Evolutionary conservation across 2,888 invertebrate genomes (phyloP), one percentile per base, ranked within the genome.

Genomic region (Mythimna albipuncta): DNA sequence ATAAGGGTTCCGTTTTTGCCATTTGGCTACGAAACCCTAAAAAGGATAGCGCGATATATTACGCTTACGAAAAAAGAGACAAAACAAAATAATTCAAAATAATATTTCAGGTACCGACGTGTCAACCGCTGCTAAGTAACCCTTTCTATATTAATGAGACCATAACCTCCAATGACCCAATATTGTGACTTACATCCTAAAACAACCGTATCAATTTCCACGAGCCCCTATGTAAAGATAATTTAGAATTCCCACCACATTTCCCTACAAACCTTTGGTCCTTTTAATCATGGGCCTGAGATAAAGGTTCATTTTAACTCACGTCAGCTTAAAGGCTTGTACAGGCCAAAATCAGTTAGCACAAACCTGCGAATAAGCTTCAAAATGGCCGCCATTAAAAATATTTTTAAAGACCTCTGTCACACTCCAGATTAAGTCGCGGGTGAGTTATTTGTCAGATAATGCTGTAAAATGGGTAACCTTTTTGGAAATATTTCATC

Each of bases 221-320:
- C 16, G 35, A 66, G 10, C 55, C 21, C 21, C 16, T 55, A 59
- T 2, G 32, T 54, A 54, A 70, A 64, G 44, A 69, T 67, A 61
- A 73, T 77, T 77, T 61, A 66, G 47, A 63, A 71, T 71, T 54
- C n/a, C 75, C 21, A 72, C 65, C 58, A 72, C 81, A 83, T 71
- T 73, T 67, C 41, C 73, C 70, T 64, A 72, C 76, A 79, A 58
- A 73, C 63, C 64, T 57, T 63, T 70, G 68, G 69, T 73, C 75
- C 64, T 81, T 79, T 82, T 81, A 87, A 86, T 87, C 85, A 85
- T 77, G 83, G 83, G 72, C 79, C 85, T 88, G 87, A 92, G 91
- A 91, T 90, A 90, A 89, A 90, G 85, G 86, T 83, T 85, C 87
- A 86, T 88, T 86, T 83, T 81, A 88, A 89, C 88, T 87, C 89